Evolutionary conservation across 2,113 vertebrate species (phyloP).

Genomic region (Pelvicachromis taeniatus): DNA sequence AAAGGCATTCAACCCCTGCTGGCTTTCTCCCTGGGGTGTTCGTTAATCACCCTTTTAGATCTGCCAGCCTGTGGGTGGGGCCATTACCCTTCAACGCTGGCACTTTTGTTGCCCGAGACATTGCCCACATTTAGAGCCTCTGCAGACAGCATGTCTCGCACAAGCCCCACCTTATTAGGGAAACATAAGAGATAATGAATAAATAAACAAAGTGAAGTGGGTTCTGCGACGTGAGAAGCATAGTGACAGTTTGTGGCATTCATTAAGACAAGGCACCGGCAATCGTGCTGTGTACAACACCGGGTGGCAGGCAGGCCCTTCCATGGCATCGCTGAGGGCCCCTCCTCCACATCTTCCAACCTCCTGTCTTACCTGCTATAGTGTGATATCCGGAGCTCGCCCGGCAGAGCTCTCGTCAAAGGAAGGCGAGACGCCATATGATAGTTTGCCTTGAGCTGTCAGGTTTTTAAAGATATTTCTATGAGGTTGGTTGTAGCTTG

Average conservation of each 20-base stretch:
- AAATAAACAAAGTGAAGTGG: conserved; percentile 53
- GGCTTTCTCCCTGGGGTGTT: conserved; percentile 37
- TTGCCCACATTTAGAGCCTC: conserved; percentile 15
- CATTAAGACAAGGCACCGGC: conserved; percentile 28
- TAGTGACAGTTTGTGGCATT: conserved; percentile 23
- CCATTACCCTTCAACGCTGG: conserved; percentile 50
- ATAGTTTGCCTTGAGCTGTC: conserved; percentile 37
- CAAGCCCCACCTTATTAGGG: conserved; percentile 35
- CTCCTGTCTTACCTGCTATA: neutral
- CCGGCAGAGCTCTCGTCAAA: neutral
- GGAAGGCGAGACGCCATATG: conserved; percentile 1
- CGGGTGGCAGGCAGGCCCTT: neutral
- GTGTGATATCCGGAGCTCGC: neutral
- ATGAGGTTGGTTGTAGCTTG: neutral
- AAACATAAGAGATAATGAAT: conserved; percentile 48
- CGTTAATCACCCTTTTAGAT: conserved; percentile 68
- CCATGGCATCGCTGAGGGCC: neutral
- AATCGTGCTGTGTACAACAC: conserved; percentile 4
- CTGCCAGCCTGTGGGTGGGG: conserved; percentile 62
- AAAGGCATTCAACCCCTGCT: conserved; percentile 6
- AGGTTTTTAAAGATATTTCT: neutral
- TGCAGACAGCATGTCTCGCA: neutral
- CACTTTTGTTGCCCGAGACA: conserved; percentile 32
- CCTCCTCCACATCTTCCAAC: neutral
- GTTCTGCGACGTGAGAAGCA: conserved; percentile 13